Evolutionary conservation across 2,113 vertebrate genomes (phyloP).

Genomic region (Rhabdornis inornatus): DNA sequence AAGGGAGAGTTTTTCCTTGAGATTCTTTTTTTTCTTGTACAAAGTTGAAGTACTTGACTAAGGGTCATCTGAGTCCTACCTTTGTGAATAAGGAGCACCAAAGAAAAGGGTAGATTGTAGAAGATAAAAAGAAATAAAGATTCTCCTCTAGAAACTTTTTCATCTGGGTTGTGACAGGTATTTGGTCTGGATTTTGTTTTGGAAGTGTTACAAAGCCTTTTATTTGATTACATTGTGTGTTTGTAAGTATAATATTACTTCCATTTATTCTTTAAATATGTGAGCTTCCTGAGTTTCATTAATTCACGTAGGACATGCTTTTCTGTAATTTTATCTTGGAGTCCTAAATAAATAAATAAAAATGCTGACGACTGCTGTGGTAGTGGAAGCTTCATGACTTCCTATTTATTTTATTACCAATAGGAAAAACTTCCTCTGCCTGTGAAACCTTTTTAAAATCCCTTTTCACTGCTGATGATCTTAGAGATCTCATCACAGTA

Average conservation of each 20-base stretch:
- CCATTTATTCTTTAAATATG: neutral
- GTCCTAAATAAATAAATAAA: constrained; percentile 16
- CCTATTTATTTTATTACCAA: neutral
- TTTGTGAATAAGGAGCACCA: neutral
- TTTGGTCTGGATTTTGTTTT: neutral
- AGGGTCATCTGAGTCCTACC: neutral
- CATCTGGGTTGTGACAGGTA: rapidly evolving
- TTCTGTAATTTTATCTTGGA: neutral
- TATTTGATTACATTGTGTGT: neutral
- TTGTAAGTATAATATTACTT: neutral
- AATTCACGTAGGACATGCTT: neutral
- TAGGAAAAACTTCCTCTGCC: neutral
- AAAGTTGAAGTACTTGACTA: neutral
- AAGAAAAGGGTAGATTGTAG: neutral
- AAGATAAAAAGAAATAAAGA: neutral
- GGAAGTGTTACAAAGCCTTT: neutral
- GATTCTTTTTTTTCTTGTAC: neutral
- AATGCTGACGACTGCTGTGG: neutral
- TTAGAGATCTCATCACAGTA: neutral
- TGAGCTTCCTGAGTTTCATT: neutral
- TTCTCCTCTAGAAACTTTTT: neutral
- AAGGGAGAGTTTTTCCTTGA: neutral
- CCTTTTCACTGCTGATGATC: neutral
- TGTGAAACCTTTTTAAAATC: neutral
- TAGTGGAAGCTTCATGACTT: neutral